phyloP scores from a whole-genome alignment of 1,140 invertebrate species.

The Zaprionus tsacasi region DNA sequence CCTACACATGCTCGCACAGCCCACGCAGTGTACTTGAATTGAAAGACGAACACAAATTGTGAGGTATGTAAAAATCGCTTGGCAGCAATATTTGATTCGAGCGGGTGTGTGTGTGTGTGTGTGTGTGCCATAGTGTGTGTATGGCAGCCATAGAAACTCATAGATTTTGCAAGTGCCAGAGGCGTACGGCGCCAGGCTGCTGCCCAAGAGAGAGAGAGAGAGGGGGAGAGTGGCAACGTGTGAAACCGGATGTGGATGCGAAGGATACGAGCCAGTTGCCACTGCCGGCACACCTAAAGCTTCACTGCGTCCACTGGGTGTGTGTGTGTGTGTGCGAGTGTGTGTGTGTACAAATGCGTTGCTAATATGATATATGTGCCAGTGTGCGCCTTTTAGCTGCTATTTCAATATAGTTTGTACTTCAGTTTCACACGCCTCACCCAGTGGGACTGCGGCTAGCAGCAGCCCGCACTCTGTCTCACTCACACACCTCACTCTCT shows the following conservation, averaged over 20 bases:
- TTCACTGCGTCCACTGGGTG: slow-evolving; percentile 18
- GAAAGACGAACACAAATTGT: slow-evolving; percentile 39
- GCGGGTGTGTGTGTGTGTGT: slow-evolving; percentile 24
- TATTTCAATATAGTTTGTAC: slow-evolving; percentile 50
- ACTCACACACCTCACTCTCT: background rate
- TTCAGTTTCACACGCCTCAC: slow-evolving; percentile 38
- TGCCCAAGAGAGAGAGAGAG: background rate
- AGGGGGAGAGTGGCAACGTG: slow-evolving; percentile 14
- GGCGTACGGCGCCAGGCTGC: slow-evolving; percentile 38
- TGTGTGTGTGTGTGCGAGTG: slow-evolving; percentile 4
- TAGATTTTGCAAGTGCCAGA: slow-evolving; percentile 55
- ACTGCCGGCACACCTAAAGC: slow-evolving; percentile 40
- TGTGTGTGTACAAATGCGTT: slow-evolving; percentile 22
- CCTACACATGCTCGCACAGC: slow-evolving; percentile 12
- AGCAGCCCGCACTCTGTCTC: background rate
- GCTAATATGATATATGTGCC: slow-evolving; percentile 25
- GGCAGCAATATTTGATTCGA: slow-evolving; percentile 68
- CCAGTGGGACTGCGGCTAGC: slow-evolving; percentile 1
- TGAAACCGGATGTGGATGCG: slow-evolving; percentile 35
- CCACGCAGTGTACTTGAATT: slow-evolving; percentile 39
- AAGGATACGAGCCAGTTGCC: slow-evolving; percentile 14
- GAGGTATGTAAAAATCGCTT: slow-evolving; percentile 69
- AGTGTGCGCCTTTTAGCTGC: slow-evolving; percentile 36
- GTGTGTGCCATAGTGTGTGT: slow-evolving; percentile 12
- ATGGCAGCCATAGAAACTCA: slow-evolving; percentile 45